Base-by-base conservation (phyloP, 2,888 invertebrate genomes). In the Troides helena region DNA sequence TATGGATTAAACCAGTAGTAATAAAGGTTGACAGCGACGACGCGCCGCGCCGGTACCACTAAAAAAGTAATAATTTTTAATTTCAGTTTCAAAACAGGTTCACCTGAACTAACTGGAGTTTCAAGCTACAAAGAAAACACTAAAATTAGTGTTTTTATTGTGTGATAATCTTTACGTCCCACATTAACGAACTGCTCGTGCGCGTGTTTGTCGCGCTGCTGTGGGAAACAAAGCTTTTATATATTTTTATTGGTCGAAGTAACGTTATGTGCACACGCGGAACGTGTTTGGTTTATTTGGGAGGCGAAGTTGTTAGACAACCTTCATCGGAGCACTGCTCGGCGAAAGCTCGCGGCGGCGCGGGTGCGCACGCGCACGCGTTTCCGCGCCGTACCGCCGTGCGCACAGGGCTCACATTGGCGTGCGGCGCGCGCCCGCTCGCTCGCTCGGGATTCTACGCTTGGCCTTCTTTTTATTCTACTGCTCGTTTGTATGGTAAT, bases 401-500 rank as follows among this genome's bases (percentile, higher is more conserved):
- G 0, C 58, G 0, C 17, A 53, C 25, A 62, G 18, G 53, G 10
- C 46, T 36, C 23, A 46, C 8, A 58, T 36, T 43, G 0, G 50
- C 58, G 39, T 8, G 39, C 39, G 39, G 30, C 4, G 30, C 5
- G 30, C 30, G 30, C 21, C 1, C 21, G 21, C 21, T 21, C 21
- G 21, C 21, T 1, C 21, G 21, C 21, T 21, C 21, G 21, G 21
- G 21, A 21, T 14, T 68, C 30, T 64, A 70, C 50, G 39, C 65
- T 62, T 69, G 70, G 71, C 73, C 74, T 74, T 71, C 70, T 73
- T 70, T 74, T 71, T 68, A 75, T 73, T 73, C 71, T 72, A 75
- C 73, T 64, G 71, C 60, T 71, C 75, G 70, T 77, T 76, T 74
- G 69, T 76, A 76, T 77, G 77, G 72, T 76, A 76, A 77, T 76